Evolutionary conservation across 2,113 vertebrate species (phyloP).

Genomic region (Leptobrachium leishanense): DNA sequence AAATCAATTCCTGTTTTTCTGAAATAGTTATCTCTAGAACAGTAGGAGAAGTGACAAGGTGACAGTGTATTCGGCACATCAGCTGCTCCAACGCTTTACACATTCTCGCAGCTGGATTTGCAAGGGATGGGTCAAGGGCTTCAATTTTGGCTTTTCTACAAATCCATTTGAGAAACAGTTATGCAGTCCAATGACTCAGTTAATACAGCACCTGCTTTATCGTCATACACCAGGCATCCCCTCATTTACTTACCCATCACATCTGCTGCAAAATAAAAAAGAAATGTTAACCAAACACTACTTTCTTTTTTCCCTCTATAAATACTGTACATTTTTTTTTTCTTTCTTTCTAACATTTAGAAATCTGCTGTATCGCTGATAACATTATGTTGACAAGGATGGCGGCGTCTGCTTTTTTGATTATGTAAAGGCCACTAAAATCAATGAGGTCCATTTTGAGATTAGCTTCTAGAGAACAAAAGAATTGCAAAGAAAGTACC

Average conservation of each 20-base stretch:
- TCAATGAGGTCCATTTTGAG: too few relatives aligned
- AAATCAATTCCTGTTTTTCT: slow-evolving; percentile 4
- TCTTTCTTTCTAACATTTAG: too few relatives aligned
- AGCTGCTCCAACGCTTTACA: slow-evolving; percentile 34
- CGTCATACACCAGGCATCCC: neutral
- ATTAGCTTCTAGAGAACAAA: too few relatives aligned
- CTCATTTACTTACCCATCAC: slow-evolving; percentile 12
- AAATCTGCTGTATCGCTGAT: neutral
- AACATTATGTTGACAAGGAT: too few relatives aligned
- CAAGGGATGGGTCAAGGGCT: slow-evolving; percentile 7
- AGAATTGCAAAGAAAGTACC: too few relatives aligned
- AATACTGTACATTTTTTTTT: too few relatives aligned
- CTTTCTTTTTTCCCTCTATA: too few relatives aligned
- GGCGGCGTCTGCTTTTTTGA: too few relatives aligned
- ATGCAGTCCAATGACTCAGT: slow-evolving; percentile 8
- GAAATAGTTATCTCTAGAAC: slow-evolving; percentile 17
- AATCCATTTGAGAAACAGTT: slow-evolving; percentile 24
- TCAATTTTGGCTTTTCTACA: slow-evolving; percentile 9
- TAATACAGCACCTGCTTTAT: slow-evolving; percentile 33
- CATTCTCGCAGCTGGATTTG: slow-evolving; percentile 36
- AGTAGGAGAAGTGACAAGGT: slow-evolving; percentile 38
- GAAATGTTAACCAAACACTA: too few relatives aligned
- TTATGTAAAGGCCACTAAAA: too few relatives aligned
- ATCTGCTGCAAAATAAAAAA: slow-evolving; percentile 15
- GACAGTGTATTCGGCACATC: slow-evolving; percentile 30